Base-by-base conservation (phyloP, 1,140 invertebrate species). In the Scaptodrosophila lebanonensis region DNA sequence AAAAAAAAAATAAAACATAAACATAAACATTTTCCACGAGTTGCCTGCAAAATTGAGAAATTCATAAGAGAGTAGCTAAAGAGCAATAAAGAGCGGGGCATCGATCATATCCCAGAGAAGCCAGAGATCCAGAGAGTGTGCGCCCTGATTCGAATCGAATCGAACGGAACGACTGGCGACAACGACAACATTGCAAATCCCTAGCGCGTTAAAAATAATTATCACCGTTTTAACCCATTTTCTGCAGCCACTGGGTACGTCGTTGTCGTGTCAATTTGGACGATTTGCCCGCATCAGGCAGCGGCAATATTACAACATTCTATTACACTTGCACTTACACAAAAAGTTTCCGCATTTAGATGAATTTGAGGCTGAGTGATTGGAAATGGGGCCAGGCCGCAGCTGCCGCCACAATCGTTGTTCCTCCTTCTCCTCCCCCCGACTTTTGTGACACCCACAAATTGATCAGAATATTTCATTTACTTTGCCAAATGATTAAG, bases 121-220 rank as follows among this genome's bases (percentile, higher is more conserved):
- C 32, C 25, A 53, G 16, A 38, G 27, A 17, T 40, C 16, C 3
- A 39, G 12, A 20, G 32, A 45, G 38, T 36, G 33, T 15, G 48
- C 32, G 49, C 40, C 62, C 57, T 58, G 68, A 25, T 25, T 25
- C 22, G n/a, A n/a, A n/a, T n/a, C n/a, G n/a, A n/a, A n/a, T n/a
- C n/a, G n/a, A n/a, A n/a, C n/a, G n/a, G n/a, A n/a, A n/a, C n/a
- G n/a, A n/a, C n/a, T n/a, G n/a, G n/a, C n/a, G n/a, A n/a, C n/a
- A n/a, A n/a, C n/a, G n/a, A 30, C 20, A 64, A 42, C 38, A 61
- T 63, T 83, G 76, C 76, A 82, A 83, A 82, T 82, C 75, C 75
- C 76, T 82, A 70, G 75, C 72, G 64, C 75, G 62, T 82, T 82
- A 82, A 70, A 82, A 82, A 82, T 83, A 82, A 83, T 82, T 83